Evolutionary conservation across 2,797 vertebrate species (phyloP).

Genomic region (Macrochelys suwanniensis): DNA sequence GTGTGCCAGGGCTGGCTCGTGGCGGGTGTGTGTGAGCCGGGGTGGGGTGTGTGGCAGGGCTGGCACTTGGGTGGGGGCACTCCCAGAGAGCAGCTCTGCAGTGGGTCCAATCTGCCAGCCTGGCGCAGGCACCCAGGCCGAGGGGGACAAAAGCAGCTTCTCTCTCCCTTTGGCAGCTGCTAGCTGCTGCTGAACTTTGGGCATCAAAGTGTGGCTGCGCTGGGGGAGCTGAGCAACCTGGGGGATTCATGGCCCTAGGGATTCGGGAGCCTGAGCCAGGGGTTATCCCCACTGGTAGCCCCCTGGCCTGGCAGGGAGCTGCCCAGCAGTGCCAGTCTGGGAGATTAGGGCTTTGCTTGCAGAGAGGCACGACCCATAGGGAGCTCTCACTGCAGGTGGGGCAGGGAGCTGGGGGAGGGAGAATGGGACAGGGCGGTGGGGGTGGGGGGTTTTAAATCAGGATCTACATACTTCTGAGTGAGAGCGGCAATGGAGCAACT

Average conservation of each 20-base stretch:
- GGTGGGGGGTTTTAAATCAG: background rate
- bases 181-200: background rate
- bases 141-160: background rate
- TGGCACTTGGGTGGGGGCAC: background rate
- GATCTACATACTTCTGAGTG: background rate
- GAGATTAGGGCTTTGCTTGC: background rate
- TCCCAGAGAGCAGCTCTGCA: background rate
- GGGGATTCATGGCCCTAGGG: background rate
- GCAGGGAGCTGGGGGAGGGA: background rate
- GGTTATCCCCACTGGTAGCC: background rate
- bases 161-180: background rate
- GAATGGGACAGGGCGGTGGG: too few relatives aligned
- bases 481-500: background rate
- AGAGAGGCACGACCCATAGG: background rate
- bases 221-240: too few relatives aligned
- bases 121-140: background rate
- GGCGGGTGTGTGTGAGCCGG: too few relatives aligned
- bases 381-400: background rate
- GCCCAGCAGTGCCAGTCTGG: background rate
- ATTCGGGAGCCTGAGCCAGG: background rate
- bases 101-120: background rate
- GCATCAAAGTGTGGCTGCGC: background rate
- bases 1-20: too few relatives aligned
- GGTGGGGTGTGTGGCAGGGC: too few relatives aligned
- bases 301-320: too few relatives aligned